Percentiles rank a stretch among this genome's conserved stretches.
phyloP scores from a whole-genome alignment of 2,113 vertebrate species.

The Phrynosoma blainvillii region DNA sequence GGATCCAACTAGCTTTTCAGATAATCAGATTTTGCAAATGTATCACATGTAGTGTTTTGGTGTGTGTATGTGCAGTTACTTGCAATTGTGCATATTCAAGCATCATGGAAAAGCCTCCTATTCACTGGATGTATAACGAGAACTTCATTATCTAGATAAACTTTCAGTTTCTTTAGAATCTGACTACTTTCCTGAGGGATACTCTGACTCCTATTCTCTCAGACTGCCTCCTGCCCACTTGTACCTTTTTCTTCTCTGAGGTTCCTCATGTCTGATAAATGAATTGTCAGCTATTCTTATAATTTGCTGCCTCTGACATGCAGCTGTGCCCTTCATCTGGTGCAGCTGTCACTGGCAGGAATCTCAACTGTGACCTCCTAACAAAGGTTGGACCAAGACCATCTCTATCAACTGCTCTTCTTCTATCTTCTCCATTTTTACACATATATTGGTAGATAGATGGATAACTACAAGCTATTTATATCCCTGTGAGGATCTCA shows the following conservation, averaged over 20 bases:
- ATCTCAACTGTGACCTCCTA: not conserved
- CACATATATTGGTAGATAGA: not conserved
- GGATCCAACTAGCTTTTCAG: not conserved
- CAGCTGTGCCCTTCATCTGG: constrained; percentile 8
- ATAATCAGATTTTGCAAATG: not conserved
- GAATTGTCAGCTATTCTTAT: not conserved
- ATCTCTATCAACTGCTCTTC: not conserved
- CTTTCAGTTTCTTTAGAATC: too few relatives aligned
- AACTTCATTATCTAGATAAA: not conserved
- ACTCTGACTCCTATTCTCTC: not conserved
- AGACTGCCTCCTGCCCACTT: not conserved
- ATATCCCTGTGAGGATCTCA: not conserved
- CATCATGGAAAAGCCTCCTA: not conserved
- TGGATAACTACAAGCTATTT: not conserved
- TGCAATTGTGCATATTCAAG: too few relatives aligned
- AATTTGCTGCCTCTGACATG: not conserved
- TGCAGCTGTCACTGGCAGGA: not conserved
- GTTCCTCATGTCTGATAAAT: not conserved
- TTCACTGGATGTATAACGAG: not conserved
- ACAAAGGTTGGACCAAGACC: not conserved
- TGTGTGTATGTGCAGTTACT: too few relatives aligned
- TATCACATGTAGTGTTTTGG: not conserved
- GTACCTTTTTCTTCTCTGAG: not conserved
- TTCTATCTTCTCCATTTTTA: not conserved
- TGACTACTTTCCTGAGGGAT: not conserved